Percentiles rank a stretch among this genome's conserved stretches.
These are phyloP conservation scores for Mormyrus lacerda DNA, from an alignment of 2,113 vertebrate species.

Conservation along the genomic window DNA sequence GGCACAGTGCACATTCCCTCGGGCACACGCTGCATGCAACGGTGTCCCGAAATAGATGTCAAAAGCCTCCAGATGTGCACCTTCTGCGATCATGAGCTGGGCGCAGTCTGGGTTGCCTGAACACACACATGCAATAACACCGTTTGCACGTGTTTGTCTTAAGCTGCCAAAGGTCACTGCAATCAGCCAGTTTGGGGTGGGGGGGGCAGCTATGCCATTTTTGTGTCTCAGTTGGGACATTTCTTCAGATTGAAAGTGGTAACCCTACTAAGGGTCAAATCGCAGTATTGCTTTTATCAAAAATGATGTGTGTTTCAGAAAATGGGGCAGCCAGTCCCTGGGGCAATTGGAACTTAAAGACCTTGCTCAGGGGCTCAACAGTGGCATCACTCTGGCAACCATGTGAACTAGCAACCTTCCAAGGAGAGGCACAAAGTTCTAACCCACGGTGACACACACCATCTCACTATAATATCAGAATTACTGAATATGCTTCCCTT, in stretches of 20 bases:
- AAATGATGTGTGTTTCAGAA: background rate
- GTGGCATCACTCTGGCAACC: background rate
- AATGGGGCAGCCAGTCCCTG: background rate
- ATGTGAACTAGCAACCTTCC: background rate
- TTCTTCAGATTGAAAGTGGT: background rate
- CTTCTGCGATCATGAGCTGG: conserved; percentile 66
- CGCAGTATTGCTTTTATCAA: background rate
- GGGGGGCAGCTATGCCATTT: background rate
- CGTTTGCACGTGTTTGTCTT: background rate
- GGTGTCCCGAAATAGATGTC: conserved; percentile 84
- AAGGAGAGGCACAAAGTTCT: no score
- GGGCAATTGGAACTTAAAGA: background rate
- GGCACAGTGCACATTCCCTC: conserved; percentile 72
- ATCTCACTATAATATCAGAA: no score
- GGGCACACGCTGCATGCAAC: conserved; percentile 76
- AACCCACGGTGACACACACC: no score
- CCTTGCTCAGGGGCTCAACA: background rate
- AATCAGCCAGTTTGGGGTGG: background rate
- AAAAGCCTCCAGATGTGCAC: conserved; percentile 75
- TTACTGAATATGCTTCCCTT: no score
- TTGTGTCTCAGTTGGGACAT: background rate
- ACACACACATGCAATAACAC: background rate
- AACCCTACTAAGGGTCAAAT: background rate
- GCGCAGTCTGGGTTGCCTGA: conserved; percentile 75
- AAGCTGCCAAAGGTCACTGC: background rate